Conservation (phyloP, 2,888 invertebrate species). For the Diarsia brunnea region DNA sequence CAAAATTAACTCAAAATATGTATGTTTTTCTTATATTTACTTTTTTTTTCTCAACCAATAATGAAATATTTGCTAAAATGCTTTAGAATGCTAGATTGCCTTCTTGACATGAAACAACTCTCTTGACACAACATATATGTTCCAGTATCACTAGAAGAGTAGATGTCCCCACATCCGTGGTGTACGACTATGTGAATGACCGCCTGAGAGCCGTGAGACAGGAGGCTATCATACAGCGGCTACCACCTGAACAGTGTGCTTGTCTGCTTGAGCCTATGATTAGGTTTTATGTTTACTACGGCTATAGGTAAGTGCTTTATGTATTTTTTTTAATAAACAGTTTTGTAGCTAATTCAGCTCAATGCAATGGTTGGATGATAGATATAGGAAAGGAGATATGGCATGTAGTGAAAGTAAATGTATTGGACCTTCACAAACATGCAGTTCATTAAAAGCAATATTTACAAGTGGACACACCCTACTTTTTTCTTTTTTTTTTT, state of each 20-base stretch:
- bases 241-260: constrained; percentile 89
- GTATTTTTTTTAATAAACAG: too few relatives aligned
- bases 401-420: too few relatives aligned
- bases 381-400: neutral
- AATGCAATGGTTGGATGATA: neutral
- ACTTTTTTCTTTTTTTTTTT: neutral
- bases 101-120: neutral
- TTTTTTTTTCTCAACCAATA: neutral
- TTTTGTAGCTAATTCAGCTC: neutral
- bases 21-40: neutral
- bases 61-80: neutral
- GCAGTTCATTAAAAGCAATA: too few relatives aligned
- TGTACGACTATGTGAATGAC: constrained; percentile 95
- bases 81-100: neutral
- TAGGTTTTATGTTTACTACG: constrained; percentile 93
- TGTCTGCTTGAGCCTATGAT: constrained; percentile 94
- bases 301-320: constrained; percentile 91
- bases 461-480: neutral
- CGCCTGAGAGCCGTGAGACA: constrained; percentile 94
- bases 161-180: constrained; percentile 79
- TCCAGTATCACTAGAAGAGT: constrained; percentile 78
- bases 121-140: constrained; percentile 1
- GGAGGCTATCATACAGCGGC: constrained; percentile 94
- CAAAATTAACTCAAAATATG: neutral
- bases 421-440: too few relatives aligned